These are phyloP conservation scores for Oenanthe melanoleuca DNA, from an alignment of 2,113 vertebrate genomes.

Conservation along the genomic window DNA sequence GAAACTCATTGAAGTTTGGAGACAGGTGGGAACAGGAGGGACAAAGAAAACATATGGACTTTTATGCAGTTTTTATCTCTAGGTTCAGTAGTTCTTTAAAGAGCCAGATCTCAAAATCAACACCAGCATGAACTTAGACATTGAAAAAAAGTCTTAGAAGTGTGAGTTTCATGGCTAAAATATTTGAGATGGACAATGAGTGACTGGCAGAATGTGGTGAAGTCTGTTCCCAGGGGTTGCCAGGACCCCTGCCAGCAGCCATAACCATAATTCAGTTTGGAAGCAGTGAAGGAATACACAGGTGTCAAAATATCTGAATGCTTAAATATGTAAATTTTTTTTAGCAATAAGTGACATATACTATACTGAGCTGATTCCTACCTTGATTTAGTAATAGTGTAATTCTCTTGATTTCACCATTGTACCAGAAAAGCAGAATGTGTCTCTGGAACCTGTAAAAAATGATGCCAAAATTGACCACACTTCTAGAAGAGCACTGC, in stretches of 20 bases:
- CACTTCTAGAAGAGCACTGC: not conserved
- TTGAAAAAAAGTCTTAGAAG: not conserved
- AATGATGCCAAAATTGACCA: not conserved
- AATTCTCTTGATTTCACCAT: not conserved
- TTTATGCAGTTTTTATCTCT: not conserved
- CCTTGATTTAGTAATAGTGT: not conserved
- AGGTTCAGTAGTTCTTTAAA: not conserved
- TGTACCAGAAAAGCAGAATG: not conserved
- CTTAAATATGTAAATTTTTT: not conserved
- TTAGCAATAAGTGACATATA: not conserved
- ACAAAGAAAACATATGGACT: not conserved
- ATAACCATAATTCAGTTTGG: not conserved
- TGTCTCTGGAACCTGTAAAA: not conserved
- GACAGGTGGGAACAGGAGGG: not conserved
- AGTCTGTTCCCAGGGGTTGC: not conserved
- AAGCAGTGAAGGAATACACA: not conserved
- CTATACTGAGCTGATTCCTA: not conserved
- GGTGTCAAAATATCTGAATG: slow-evolving; percentile 7
- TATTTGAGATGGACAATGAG: not conserved
- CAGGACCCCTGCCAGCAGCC: not conserved
- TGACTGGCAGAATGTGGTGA: not conserved
- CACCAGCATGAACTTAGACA: not conserved
- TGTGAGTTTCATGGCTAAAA: not conserved
- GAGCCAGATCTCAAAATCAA: not conserved
- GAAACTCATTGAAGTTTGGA: not conserved